Conservation (phyloP, 2,113 vertebrate species). For the Regulus satrapa region DNA sequence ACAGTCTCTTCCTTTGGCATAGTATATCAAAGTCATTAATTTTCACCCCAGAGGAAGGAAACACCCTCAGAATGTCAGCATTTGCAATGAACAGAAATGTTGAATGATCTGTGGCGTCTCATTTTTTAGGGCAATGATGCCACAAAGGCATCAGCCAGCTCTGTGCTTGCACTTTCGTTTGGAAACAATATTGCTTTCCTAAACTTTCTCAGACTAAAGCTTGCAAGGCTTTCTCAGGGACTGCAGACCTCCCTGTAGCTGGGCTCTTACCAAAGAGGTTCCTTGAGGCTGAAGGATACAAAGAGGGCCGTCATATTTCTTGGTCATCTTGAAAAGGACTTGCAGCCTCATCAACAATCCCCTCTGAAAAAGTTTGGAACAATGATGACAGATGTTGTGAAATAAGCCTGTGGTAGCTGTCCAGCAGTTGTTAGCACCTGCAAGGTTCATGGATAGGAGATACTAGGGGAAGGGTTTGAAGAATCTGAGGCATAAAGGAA, state of each 20-base stretch:
- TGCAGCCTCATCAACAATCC: background rate
- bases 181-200: background rate
- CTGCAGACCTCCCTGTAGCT: background rate
- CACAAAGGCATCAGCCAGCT: background rate
- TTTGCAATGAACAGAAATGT: background rate
- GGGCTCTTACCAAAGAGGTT: background rate
- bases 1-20: background rate
- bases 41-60: background rate
- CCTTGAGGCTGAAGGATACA: background rate
- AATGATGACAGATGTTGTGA: background rate
- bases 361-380: background rate
- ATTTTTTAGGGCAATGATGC: background rate
- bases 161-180: background rate
- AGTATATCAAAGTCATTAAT: background rate
- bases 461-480: background rate
- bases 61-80: background rate
- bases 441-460: background rate
- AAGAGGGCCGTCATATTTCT: background rate
- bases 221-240: background rate
- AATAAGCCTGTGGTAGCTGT: background rate
- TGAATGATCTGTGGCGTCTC: background rate
- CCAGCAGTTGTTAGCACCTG: background rate
- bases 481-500: background rate
- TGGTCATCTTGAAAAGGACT: background rate
- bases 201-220: background rate